phyloP scores from a whole-genome alignment of 2,888 invertebrate genomes.

The Leucophenga maculata region DNA sequence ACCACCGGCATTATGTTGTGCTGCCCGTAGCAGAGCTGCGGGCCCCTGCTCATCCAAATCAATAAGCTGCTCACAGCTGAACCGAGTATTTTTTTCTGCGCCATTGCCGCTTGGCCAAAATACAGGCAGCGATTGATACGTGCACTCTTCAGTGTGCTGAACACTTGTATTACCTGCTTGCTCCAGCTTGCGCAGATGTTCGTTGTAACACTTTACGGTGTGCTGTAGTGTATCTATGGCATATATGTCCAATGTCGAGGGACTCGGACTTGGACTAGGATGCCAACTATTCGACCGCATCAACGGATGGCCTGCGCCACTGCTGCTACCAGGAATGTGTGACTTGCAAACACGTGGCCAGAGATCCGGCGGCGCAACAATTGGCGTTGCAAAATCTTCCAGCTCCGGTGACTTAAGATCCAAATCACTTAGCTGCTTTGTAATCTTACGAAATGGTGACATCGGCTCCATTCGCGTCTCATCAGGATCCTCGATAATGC shows the following conservation, averaged over 20 bases:
- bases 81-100: background rate
- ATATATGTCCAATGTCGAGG: slow-evolving; percentile 68
- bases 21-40: slow-evolving; percentile 26
- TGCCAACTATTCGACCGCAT: slow-evolving; percentile 67
- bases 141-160: slow-evolving; percentile 38
- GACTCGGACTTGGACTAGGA: slow-evolving; percentile 48
- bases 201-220: slow-evolving; percentile 68
- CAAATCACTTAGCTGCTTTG: slow-evolving; percentile 82
- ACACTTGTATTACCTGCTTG: slow-evolving; percentile 31
- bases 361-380: slow-evolving; percentile 78
- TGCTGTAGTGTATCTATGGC: slow-evolving; percentile 69
- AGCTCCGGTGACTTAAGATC: slow-evolving; percentile 82
- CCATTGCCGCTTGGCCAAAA: slow-evolving; percentile 42
- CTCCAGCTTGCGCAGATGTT: slow-evolving; percentile 58
- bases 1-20: slow-evolving; percentile 56
- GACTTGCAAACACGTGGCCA: slow-evolving; percentile 74
- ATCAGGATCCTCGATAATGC: slow-evolving; percentile 73
- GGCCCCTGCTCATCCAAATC: slow-evolving; percentile 46
- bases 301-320: slow-evolving; percentile 43
- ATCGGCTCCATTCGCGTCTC: slow-evolving; percentile 74
- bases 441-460: slow-evolving; percentile 83
- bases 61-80: slow-evolving; percentile 40
- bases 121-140: slow-evolving; percentile 67
- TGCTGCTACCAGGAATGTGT: background rate
- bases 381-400: slow-evolving; percentile 81